These are phyloP conservation scores for Seira musarum DNA, from an alignment of 2,888 invertebrate species.

Conservation along the genomic window DNA sequence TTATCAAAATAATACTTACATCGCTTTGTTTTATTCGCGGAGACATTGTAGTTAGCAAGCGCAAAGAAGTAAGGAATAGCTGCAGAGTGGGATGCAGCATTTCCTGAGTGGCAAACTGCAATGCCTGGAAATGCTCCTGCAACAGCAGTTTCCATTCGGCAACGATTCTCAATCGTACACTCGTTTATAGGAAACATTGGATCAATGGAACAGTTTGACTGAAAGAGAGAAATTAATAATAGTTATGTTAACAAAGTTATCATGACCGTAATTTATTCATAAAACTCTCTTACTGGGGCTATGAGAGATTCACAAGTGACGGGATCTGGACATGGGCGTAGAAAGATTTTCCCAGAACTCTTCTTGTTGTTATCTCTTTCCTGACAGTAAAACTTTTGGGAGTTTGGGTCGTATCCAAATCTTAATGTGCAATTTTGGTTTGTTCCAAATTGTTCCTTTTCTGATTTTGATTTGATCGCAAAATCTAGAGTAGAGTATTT, in stretches of 20 bases:
- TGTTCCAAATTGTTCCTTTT: slow-evolving; percentile 40
- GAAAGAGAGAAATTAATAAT: neutral
- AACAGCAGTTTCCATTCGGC: slow-evolving; percentile 42
- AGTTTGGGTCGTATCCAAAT: slow-evolving; percentile 43
- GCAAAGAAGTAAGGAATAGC: slow-evolving; percentile 45
- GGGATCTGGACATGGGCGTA: slow-evolving; percentile 43
- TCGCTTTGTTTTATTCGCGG: slow-evolving; percentile 28
- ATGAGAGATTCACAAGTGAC: slow-evolving; percentile 33
- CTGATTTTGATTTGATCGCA: slow-evolving; percentile 34
- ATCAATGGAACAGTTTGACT: slow-evolving; percentile 39
- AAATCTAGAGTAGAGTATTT: slow-evolving; percentile 9
- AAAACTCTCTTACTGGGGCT: slow-evolving; percentile 25
- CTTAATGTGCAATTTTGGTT: slow-evolving; percentile 46
- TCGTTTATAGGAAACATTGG: slow-evolving; percentile 29
- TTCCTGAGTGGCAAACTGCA: slow-evolving; percentile 54
- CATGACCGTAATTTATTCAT: neutral
- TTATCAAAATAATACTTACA: slow-evolving; percentile 23
- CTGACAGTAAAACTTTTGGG: slow-evolving; percentile 51
- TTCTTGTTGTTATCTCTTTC: slow-evolving; percentile 17
- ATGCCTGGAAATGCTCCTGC: slow-evolving; percentile 50
- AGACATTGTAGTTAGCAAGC: neutral
- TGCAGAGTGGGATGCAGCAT: slow-evolving; percentile 21
- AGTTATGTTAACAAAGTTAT: neutral
- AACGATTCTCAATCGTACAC: slow-evolving; percentile 39
- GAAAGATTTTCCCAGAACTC: slow-evolving; percentile 46